These are phyloP conservation scores for Limenitis camilla DNA, from an alignment of 2,888 invertebrate species.

Conservation along the genomic window DNA sequence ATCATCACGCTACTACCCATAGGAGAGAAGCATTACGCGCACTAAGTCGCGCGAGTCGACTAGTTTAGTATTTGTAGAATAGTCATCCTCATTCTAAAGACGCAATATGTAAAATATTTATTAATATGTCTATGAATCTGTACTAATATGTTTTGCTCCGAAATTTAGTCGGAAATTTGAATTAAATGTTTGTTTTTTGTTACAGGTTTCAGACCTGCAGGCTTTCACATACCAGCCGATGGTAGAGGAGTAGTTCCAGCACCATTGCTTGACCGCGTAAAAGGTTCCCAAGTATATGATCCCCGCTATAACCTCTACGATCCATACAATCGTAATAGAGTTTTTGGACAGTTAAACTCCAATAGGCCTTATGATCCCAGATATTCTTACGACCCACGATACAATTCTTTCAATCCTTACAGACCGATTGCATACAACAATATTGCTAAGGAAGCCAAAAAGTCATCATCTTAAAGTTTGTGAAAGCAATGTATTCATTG, in stretches of 20 bases:
- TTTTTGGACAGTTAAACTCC: constrained; percentile 36
- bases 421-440: constrained; percentile 26
- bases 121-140: no score
- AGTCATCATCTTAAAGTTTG: constrained; percentile 18
- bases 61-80: no score
- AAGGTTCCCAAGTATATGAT: constrained; percentile 22
- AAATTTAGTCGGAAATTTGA: no score
- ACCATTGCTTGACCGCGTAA: constrained; percentile 14
- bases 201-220: constrained; percentile 75
- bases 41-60: no score
- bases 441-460: constrained; percentile 27
- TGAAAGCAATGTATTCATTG: no score
- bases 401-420: constrained; percentile 28
- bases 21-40: no score
- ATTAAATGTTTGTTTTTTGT: constrained; percentile 4
- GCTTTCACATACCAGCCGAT: constrained; percentile 78
- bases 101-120: no score
- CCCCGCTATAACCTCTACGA: constrained; percentile 41
- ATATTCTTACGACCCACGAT: constrained; percentile 31
- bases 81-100: not conserved
- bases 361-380: constrained; percentile 34
- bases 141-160: no score
- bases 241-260: constrained; percentile 64
- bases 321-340: constrained; percentile 28
- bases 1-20: no score